Conservation (phyloP, 2,888 invertebrate genomes). For the Pristionchus arcanus region DNA sequence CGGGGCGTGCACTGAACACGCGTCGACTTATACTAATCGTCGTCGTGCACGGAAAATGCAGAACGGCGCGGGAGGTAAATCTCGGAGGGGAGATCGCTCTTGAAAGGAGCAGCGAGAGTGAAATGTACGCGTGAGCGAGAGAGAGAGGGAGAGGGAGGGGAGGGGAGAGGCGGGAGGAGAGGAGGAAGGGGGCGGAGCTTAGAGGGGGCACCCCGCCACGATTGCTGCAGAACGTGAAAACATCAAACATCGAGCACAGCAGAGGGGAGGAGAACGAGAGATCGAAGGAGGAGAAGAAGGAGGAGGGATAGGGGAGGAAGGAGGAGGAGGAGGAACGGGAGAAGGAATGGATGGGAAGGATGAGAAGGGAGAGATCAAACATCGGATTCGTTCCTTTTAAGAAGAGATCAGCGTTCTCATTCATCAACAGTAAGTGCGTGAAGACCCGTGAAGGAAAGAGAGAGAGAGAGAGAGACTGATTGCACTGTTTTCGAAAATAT, state of each 20-base stretch:
- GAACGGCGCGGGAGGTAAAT: not conserved
- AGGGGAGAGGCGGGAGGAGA: not conserved
- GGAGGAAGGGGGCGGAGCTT: constrained; percentile 12
- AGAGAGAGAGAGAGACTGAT: not conserved
- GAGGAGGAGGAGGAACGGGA: not conserved
- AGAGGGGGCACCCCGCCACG: not conserved
- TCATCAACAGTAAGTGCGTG: not conserved
- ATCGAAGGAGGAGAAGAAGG: not conserved
- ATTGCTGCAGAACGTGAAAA: constrained; percentile 24
- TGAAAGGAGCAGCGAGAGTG: constrained; percentile 23
- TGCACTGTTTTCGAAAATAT: constrained; percentile 8
- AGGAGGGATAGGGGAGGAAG: not conserved
- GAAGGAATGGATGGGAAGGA: not conserved
- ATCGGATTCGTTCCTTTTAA: not conserved
- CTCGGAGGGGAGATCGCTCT: not conserved
- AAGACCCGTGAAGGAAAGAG: not conserved
- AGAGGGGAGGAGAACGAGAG: not conserved
- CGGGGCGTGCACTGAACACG: constrained; percentile 17
- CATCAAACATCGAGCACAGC: constrained; percentile 38
- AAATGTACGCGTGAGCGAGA: constrained; percentile 4
- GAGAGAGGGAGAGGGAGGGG: not conserved
- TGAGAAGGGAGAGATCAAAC: not conserved
- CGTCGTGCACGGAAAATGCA: not conserved
- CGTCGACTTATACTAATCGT: not conserved
- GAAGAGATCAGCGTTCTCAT: not conserved